Base-by-base conservation (phyloP, 2,113 vertebrate species). In the Muntiacus muntjak region DNA sequence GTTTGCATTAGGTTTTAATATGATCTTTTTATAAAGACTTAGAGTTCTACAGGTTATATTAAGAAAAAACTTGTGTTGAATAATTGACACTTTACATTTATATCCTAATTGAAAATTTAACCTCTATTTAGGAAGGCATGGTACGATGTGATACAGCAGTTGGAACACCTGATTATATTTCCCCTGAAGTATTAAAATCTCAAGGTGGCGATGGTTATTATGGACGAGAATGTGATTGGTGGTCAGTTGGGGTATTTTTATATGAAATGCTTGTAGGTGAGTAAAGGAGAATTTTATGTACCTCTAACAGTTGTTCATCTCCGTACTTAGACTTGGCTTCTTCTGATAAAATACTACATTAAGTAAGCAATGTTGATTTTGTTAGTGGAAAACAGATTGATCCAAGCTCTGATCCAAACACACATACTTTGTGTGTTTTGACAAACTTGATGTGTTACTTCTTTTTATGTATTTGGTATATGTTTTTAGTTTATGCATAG, bases 221-320 rank as follows among this genome's bases (percentile, higher is more conserved):
- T 86, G 99, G 99, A 95, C 98, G 99, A 98, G 99, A 99, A 98
- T 99, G 99, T 78, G 99, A 99, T 98, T 99, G 99, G 99, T 99
- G 99, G 99, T 99, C 99, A 26, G 99, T 99, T 97, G 99, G 99
- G 47, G 99, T 99, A 86, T 99, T 99, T 98, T 98, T 99, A 81
- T 99, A 99, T 97, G 99, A 99, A 98, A 99, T 99, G 99, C 99
- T 99, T 82, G 99, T 99, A 55, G 99, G 99, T 99, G 98, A 99
- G 99, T 99, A 96, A 97, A 97, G 33, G 60, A 87, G 23, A 67
- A 87, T 94, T 97, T 93, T 95, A 45, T 91, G 36, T 97, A 52
- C n/a, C n/a, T 94, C 13, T 92, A 50, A 88, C 60, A 85, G 47
- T 90, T 94, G 43, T 58, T 60, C 6, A 6, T 81, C 6, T 57